A percentile compares a stretch with the other conserved stretches of the same genome.
Conservation (phyloP, 92 coral and sea anemone species). For the Epizoanthus illoricatus region DNA sequence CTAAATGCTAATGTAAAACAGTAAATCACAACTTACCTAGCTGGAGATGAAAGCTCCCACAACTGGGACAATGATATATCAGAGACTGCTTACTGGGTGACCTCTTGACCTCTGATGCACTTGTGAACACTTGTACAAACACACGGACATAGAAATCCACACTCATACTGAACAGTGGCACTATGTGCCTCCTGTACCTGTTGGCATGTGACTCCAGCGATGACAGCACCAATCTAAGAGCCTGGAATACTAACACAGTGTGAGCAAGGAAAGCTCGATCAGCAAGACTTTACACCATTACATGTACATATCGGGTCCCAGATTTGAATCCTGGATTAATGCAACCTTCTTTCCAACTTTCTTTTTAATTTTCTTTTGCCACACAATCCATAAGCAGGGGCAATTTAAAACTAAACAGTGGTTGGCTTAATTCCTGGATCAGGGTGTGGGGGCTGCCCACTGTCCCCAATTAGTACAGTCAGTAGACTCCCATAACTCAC, state of each 20-base stretch:
- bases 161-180: constrained; percentile 86
- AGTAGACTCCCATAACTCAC: too few relatives aligned
- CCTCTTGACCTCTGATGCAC: constrained; percentile 91
- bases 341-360: too few relatives aligned
- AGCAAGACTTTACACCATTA: too few relatives aligned
- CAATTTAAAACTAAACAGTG: too few relatives aligned
- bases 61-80: constrained; percentile 84
- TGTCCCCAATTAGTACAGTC: too few relatives aligned
- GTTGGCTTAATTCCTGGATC: too few relatives aligned
- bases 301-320: too few relatives aligned
- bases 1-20: too few relatives aligned
- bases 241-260: constrained; percentile 48
- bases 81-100: constrained; percentile 90
- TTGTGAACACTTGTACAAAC: constrained; percentile 94
- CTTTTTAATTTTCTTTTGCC: neutral
- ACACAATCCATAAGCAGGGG: too few relatives aligned
- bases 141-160: constrained; percentile 95
- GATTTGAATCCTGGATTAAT: too few relatives aligned
- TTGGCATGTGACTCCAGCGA: constrained; percentile 94
- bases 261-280: neutral
- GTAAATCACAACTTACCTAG: constrained; percentile 60
- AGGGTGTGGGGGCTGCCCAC: too few relatives aligned
- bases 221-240: constrained; percentile 82
- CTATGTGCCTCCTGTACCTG: constrained; percentile 88
- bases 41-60: constrained; percentile 94